These are phyloP conservation scores for Zophobas atratus DNA, from an alignment of 1,140 invertebrate genomes.

Conservation along the genomic window DNA sequence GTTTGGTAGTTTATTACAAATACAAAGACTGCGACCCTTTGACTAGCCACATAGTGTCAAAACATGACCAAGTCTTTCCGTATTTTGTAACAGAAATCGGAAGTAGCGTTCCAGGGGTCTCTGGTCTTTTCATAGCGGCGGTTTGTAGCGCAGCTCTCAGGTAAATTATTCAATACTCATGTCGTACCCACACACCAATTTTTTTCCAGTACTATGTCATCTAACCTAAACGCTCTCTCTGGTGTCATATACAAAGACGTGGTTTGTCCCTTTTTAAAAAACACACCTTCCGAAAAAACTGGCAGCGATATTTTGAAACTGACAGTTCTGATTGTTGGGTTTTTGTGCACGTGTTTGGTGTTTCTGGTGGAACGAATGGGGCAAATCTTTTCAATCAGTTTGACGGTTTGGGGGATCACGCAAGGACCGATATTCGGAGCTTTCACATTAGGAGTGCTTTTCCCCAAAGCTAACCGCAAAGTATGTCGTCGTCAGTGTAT, in stretches of 20 bases:
- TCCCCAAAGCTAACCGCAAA: too few relatives aligned
- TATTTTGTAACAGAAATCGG: conserved; percentile 73
- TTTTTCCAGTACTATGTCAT: conserved; percentile 74
- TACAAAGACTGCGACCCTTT: conserved; percentile 83
- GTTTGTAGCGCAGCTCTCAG: conserved; percentile 79
- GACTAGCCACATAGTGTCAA: conserved; percentile 69
- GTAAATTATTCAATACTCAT: conserved; percentile 61
- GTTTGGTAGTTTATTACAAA: conserved; percentile 81
- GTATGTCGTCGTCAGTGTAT: too few relatives aligned
- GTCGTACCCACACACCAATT: neutral
- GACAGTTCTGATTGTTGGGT: too few relatives aligned
- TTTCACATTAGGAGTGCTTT: conserved; percentile 79
- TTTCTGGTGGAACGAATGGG: conserved; percentile 74
- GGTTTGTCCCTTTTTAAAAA: too few relatives aligned
- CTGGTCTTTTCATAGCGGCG: conserved; percentile 77
- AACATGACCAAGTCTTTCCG: conserved; percentile 70
- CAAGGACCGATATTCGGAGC: conserved; percentile 77
- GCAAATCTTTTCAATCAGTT: conserved; percentile 73
- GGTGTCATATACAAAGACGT: too few relatives aligned
- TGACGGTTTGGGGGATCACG: conserved; percentile 76
- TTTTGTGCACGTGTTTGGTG: conserved; percentile 69
- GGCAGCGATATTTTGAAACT: too few relatives aligned
- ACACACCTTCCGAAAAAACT: too few relatives aligned
- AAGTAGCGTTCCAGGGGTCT: conserved; percentile 70
- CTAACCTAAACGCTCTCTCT: conserved; percentile 77